Evolutionary conservation across 2,797 vertebrate genomes (phyloP).

Genomic region (Delichon dasypus): DNA sequence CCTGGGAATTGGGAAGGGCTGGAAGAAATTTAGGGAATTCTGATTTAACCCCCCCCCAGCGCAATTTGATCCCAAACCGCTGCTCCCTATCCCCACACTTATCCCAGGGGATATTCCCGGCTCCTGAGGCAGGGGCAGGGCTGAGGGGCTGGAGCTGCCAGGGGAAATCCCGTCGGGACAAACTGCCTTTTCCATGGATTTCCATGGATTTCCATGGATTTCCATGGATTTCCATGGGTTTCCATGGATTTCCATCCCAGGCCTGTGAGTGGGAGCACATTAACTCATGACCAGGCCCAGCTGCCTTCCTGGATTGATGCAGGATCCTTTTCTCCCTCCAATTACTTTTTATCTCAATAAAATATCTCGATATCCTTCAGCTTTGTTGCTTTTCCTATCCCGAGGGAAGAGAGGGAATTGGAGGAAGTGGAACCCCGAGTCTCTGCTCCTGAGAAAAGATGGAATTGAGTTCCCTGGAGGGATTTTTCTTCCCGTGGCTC

Average conservation of each 20-base stretch:
- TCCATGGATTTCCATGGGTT: background rate
- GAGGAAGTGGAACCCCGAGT: background rate
- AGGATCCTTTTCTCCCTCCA: background rate
- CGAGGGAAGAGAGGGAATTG: background rate
- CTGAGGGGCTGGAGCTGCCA: background rate
- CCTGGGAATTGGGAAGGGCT: background rate
- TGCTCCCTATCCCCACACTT: background rate
- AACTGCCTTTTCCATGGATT: background rate
- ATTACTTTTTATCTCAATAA: background rate
- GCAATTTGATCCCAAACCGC: background rate
- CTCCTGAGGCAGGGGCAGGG: fast-evolving
- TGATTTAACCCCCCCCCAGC: background rate
- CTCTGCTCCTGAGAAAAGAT: background rate
- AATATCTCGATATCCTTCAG: background rate
- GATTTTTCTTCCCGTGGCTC: background rate
- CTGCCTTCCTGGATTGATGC: background rate
- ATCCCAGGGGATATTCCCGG: background rate
- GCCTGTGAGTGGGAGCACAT: background rate
- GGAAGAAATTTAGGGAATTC: background rate
- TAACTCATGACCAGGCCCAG: background rate
- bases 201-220: background rate
- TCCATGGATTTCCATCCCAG: background rate
- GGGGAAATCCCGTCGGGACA: background rate
- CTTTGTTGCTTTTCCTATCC: background rate
- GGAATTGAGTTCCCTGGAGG: background rate